Percentiles rank a stretch among this genome's conserved stretches.
Conservation (phyloP, 2,888 invertebrate genomes). For the Pedicia rivosa region DNA sequence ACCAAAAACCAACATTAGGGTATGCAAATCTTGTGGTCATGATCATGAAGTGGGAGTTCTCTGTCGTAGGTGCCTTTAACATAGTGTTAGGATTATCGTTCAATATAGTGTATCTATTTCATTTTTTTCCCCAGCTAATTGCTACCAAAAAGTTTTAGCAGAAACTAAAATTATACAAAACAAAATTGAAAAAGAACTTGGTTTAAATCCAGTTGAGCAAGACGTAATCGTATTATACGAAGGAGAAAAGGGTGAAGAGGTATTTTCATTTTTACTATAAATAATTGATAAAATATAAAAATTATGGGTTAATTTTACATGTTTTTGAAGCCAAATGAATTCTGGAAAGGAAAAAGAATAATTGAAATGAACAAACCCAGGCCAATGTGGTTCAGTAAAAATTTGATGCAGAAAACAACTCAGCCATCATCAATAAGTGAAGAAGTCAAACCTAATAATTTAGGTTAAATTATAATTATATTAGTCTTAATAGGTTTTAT, state of each 20-base stretch:
- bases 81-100: conserved; percentile 1
- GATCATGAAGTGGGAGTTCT: conserved; percentile 61
- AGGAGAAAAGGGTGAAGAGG: conserved; percentile 50
- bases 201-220: conserved; percentile 57
- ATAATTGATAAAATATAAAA: not conserved
- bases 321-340: conserved; percentile 37
- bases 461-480: conserved; percentile 35
- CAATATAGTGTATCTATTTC: conserved; percentile 3
- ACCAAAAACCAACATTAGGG: conserved; percentile 55
- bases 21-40: conserved; percentile 72
- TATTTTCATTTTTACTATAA: conserved; percentile 11
- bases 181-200: conserved; percentile 52
- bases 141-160: conserved; percentile 63
- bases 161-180: conserved; percentile 72
- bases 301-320: too few species aligned
- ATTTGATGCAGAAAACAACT: conserved; percentile 64
- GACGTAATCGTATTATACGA: conserved; percentile 77
- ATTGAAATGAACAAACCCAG: conserved; percentile 74
- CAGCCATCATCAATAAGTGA: conserved; percentile 50
- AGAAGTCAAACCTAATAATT: conserved; percentile 56
- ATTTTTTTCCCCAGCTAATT: conserved; percentile 45
- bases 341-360: conserved; percentile 54
- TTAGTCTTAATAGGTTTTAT: too few species aligned
- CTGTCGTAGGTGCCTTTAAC: conserved; percentile 60
- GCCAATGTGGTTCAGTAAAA: conserved; percentile 78